Base-by-base conservation (phyloP, 2,888 invertebrate genomes). In the Saturnia pavonia region DNA sequence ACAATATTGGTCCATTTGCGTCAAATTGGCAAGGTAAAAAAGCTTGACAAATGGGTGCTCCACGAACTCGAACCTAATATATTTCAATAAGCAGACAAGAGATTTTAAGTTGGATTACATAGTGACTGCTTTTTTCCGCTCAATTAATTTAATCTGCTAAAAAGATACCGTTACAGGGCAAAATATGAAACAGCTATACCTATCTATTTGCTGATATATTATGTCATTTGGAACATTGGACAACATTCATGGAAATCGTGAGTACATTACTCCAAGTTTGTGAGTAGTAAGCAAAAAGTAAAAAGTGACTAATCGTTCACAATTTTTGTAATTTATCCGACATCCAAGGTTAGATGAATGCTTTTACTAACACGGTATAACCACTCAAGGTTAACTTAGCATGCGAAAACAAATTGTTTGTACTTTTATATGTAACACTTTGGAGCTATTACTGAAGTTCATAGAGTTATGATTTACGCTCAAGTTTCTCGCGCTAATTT, bases 341-440 rank as follows among this genome's bases (percentile, higher is more conserved):
- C 34, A 7, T 40, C 11, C 68, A 71, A 71, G 71, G 71, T 42
- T 45, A 71, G 42, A 63, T 19, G 19, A 25, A 51, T 43, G 51
- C 25, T 70, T 67, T 42, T 34, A 40, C n/a, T 42, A 51, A 70
- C 25, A 69, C 27, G 27, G 27, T 27, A 25, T 65, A n/a, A 40
- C 40, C 16, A 40, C 43, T 70, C 65, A 70, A 70, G 54, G 51
- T 66, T 48, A 22, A 22, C 34, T 43, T 69, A n/a, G 63, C 65
- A 19, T 65, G 45, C 48, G 69, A 51, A 19, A 65, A 69, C 51
- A 68, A 67, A 51, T 63, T 19, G 40, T 34, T 65, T n/a, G 27
- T 60, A 27, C 14, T 60, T 25, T 60, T 25, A 65, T 40, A 65
- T 9, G n/a, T 65, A n/a, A 40, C 40, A 40, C 65, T 60, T 60